phyloP scores from a whole-genome alignment of 2,113 vertebrate species.

The Leucopsar rothschildi region DNA sequence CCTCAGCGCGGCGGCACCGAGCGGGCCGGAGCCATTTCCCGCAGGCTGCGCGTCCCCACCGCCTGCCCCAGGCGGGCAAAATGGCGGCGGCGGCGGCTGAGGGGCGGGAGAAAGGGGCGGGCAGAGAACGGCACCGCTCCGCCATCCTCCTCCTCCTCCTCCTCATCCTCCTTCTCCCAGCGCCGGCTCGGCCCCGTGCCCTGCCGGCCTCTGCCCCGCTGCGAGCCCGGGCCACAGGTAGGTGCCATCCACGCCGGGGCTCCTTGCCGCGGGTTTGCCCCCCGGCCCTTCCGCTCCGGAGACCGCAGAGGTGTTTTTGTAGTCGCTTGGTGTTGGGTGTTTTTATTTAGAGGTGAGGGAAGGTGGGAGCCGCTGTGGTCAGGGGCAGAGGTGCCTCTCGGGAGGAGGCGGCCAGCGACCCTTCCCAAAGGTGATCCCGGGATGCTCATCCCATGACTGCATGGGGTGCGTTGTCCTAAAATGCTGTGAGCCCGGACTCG shows the following conservation, averaged over 20 bases:
- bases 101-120: not conserved
- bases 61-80: not conserved
- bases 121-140: not conserved
- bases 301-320: not conserved
- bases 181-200: not conserved
- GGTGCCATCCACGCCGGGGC: not conserved
- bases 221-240: constrained; percentile 26
- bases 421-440: not conserved
- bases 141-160: not conserved
- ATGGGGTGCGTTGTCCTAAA: not conserved
- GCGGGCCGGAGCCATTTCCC: not conserved
- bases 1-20: not conserved
- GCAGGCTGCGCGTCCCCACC: fast-evolving
- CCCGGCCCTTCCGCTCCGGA: not conserved
- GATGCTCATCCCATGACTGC: not conserved
- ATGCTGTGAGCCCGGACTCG: fast-evolving
- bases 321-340: not conserved
- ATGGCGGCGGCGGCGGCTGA: not conserved
- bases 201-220: not conserved
- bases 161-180: not conserved
- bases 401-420: not conserved
- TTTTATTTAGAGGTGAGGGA: not conserved
- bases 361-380: not conserved
- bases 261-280: not conserved
- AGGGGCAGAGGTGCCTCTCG: not conserved